These are phyloP conservation scores for Torymus aiolomorphi DNA, from an alignment of 2,888 invertebrate species.

Conservation along the genomic window DNA sequence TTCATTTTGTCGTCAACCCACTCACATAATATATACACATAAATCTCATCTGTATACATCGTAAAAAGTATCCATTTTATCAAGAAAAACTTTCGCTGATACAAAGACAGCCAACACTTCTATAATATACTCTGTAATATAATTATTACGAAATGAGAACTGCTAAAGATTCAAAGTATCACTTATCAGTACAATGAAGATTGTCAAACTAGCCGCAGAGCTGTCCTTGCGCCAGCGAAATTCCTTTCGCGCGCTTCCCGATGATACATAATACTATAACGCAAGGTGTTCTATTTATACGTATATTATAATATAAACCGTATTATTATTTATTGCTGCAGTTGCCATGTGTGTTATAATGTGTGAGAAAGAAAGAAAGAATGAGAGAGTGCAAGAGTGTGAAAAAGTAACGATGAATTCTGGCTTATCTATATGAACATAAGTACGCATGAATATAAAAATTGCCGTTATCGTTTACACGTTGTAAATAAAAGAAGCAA, in stretches of 20 bases:
- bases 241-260: constrained; percentile 2
- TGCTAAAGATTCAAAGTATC: background rate
- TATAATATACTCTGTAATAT: too few species aligned
- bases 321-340: constrained; percentile 40
- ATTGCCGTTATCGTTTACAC: background rate
- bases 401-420: too few species aligned
- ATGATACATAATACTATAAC: background rate
- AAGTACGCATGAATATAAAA: background rate
- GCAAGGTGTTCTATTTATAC: constrained; percentile 37
- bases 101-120: background rate
- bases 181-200: background rate
- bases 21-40: too few species aligned
- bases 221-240: constrained; percentile 14
- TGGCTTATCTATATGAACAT: background rate
- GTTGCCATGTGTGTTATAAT: background rate
- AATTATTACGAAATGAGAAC: too few species aligned
- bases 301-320: background rate
- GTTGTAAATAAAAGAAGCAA: background rate
- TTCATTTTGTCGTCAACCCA: too few species aligned
- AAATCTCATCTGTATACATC: too few species aligned
- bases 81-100: background rate
- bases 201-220: background rate
- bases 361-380: too few species aligned
- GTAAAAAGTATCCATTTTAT: too few species aligned
- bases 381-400: too few species aligned